These are phyloP conservation scores for Gyrodactylus bullatarudis DNA, from an alignment of 1,140 invertebrate species.

Conservation along the genomic window DNA sequence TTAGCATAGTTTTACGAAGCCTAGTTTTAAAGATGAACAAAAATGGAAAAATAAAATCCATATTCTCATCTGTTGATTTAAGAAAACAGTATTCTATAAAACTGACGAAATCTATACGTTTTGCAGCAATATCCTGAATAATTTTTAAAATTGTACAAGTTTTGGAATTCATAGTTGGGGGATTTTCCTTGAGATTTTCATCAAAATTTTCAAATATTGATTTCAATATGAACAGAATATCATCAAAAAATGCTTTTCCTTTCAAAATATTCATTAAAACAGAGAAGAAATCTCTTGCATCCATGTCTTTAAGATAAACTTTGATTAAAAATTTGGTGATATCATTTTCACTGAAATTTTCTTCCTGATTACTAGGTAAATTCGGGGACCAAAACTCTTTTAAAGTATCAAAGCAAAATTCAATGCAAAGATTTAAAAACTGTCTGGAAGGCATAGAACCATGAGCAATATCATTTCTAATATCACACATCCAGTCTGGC, in stretches of 20 bases:
- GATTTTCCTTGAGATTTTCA: background rate
- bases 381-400: background rate
- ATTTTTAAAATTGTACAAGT: background rate
- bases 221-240: background rate
- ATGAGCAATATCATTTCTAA: background rate
- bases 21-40: too few relatives aligned
- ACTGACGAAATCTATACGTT: background rate
- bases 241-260: background rate
- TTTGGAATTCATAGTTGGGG: background rate
- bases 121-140: background rate
- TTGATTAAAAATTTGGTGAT: background rate
- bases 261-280: background rate
- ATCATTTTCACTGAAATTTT: background rate
- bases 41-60: too few relatives aligned
- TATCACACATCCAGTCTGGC: background rate
- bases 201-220: background rate
- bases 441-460: background rate
- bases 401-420: background rate
- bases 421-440: background rate
- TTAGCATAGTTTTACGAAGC: too few relatives aligned
- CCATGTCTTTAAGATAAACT: background rate
- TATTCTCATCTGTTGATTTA: too few relatives aligned
- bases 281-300: background rate
- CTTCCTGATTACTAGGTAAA: background rate
- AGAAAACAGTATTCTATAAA: background rate